Base-by-base conservation (phyloP, 2,888 invertebrate species). In the Eilema sororculum region DNA sequence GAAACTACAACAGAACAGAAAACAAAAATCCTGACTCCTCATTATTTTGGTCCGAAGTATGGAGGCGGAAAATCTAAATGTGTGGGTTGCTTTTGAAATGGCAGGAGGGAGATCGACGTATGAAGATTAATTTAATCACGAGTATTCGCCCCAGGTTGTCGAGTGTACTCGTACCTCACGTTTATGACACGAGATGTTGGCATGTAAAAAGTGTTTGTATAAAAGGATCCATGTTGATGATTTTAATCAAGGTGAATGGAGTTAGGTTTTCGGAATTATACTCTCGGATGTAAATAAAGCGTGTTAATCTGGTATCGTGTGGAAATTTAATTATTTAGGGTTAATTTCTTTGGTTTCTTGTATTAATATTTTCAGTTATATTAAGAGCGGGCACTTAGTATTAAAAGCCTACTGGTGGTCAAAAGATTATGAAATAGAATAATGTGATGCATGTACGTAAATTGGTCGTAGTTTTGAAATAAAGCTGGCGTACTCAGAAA, bases 71-170 rank as follows among this genome's bases (percentile, higher is more conserved):
- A 74, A 81, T 76, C 73, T 67, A 77, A 81, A 81, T 76, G 24
- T 61, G 66, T 52, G 62, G 63, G 64, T 81, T 76, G 75, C 76
- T 81, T 77, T 76, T 72, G 77, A 72, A 75, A 80, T 71, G 71
- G 71, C 67, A 52, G 72, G 56, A 24, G 69, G 5, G 72, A 77
- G 81, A 81, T 81, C 70, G 77, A 77, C 80, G 73, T 62, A 64
- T 69, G 68, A 75, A 81, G 80, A 81, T 81, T 81, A 81, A 80
- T 78, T 81, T 81, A 75, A 81, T 78, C 78, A 69, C 62, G 52
- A 62, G 72, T 69, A 70, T 76, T 76, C 67, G 70, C 69, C 65
- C 65, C 67, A 60, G 62, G 69, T 68, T 77, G 77, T 78, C n/a
- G 63, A 77, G 80, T 72, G 73, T 56, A 60, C 78, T 81, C 71